Conservation (phyloP, 2,888 invertebrate genomes). For the Philereme vetulata region DNA sequence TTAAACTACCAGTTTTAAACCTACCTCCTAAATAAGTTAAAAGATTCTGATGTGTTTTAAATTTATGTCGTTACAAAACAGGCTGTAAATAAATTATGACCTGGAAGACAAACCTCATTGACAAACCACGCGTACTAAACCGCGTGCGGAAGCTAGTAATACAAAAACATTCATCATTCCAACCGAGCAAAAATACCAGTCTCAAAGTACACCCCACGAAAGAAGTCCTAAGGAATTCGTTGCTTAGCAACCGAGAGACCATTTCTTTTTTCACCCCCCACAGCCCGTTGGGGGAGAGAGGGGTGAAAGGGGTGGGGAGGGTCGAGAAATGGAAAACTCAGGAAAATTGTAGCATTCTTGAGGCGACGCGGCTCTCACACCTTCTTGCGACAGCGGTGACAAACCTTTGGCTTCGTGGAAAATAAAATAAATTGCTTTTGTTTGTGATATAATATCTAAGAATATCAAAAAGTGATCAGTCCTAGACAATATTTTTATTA, state of each 20-base stretch:
- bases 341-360: conserved; percentile 85
- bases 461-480: no score
- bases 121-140: no score
- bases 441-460: no score
- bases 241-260: conserved; percentile 72
- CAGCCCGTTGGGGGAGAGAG: conserved; percentile 29
- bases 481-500: no score
- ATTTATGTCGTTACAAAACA: no score
- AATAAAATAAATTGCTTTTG: no score
- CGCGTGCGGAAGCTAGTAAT: not conserved
- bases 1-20: no score
- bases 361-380: conserved; percentile 82
- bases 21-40: no score
- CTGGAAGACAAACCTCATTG: no score
- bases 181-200: conserved; percentile 7
- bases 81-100: no score
- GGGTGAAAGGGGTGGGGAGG: conserved; percentile 50
- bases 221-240: conserved; percentile 54
- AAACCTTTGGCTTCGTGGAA: conserved; percentile 52
- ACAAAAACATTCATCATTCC: conserved; percentile 18
- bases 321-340: conserved; percentile 83
- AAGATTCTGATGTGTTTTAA: no score
- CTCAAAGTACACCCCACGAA: conserved; percentile 31
- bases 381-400: conserved; percentile 66
- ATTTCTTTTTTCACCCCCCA: conserved; percentile 69